These are phyloP conservation scores for Philypnodon macrostomus DNA, from an alignment of 2,797 vertebrate genomes.

Conservation along the genomic window DNA sequence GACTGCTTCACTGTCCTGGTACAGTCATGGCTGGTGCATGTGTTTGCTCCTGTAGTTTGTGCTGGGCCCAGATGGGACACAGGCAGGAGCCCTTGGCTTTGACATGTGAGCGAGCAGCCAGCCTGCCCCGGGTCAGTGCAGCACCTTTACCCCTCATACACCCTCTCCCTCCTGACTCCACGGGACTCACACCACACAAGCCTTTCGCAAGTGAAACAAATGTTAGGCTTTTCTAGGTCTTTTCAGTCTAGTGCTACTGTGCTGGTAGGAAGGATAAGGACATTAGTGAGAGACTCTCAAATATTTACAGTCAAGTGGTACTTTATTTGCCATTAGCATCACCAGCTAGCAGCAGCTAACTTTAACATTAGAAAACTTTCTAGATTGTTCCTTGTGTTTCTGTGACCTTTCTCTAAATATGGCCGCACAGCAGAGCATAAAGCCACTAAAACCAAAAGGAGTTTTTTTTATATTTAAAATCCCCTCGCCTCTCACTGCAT, in stretches of 20 bases:
- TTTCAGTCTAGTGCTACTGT: too few species aligned
- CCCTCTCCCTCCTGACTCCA: conserved; percentile 16
- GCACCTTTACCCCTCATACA: conserved; percentile 43
- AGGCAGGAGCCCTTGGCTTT: conserved; percentile 64
- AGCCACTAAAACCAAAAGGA: neutral
- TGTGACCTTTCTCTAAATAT: too few species aligned
- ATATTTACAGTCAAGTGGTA: too few species aligned
- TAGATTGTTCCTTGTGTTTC: too few species aligned
- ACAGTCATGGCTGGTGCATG: conserved; percentile 11
- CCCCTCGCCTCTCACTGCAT: conserved; percentile 18
- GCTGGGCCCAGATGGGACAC: conserved; percentile 60
- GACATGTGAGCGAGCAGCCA: conserved; percentile 59
- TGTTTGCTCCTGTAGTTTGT: conserved; percentile 21
- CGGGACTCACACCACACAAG: conserved; percentile 2
- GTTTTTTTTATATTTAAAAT: neutral
- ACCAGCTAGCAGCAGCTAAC: too few species aligned
- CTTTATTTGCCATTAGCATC: too few species aligned
- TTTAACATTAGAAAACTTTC: too few species aligned
- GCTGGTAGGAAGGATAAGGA: too few species aligned
- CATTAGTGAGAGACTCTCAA: too few species aligned
- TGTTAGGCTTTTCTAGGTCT: neutral
- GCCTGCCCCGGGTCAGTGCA: conserved; percentile 51
- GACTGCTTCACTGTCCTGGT: conserved; percentile 31
- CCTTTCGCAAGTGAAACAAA: conserved; percentile 4
- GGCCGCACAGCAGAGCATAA: neutral